These are phyloP conservation scores for Zonitis immaculata DNA, from an alignment of 2,888 invertebrate species.

Conservation along the genomic window DNA sequence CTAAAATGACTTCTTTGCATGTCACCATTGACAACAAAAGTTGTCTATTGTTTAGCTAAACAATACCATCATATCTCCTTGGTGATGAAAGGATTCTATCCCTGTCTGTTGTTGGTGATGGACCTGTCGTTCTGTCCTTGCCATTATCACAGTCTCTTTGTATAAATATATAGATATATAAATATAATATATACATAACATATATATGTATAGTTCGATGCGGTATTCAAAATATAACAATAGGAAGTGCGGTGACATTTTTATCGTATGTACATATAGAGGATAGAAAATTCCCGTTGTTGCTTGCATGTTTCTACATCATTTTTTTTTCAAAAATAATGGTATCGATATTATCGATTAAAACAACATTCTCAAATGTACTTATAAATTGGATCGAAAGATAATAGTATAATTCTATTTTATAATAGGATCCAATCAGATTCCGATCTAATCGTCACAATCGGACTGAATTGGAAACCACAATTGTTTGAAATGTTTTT, in stretches of 20 bases:
- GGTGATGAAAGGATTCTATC: slow-evolving; percentile 40
- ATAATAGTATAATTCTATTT: too few species aligned
- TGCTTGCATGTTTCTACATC: slow-evolving; percentile 13
- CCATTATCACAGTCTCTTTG: slow-evolving; percentile 44
- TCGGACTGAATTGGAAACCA: too few species aligned
- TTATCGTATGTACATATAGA: slow-evolving; percentile 45
- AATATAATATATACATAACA: background rate
- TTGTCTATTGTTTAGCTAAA: slow-evolving; percentile 47
- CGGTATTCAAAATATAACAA: slow-evolving; percentile 44
- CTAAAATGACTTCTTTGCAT: slow-evolving; percentile 47
- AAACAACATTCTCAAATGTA: too few species aligned
- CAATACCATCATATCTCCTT: slow-evolving; percentile 47
- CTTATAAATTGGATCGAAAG: too few species aligned
- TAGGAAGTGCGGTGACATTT: slow-evolving; percentile 45
- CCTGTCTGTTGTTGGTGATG: slow-evolving; percentile 17
- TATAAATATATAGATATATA: background rate
- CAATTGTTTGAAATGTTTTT: too few species aligned
- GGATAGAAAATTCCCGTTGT: slow-evolving; percentile 36
- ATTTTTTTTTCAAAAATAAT: too few species aligned
- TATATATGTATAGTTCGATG: slow-evolving; percentile 39
- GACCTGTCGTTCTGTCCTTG: slow-evolving; percentile 28
- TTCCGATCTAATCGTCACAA: too few species aligned
- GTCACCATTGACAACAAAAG: slow-evolving; percentile 47
- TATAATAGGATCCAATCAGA: too few species aligned
- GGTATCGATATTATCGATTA: background rate